A percentile compares a stretch with the other conserved stretches of the same genome.
Conservation (phyloP, 2,888 invertebrate genomes). For the Aelia acuminata region DNA sequence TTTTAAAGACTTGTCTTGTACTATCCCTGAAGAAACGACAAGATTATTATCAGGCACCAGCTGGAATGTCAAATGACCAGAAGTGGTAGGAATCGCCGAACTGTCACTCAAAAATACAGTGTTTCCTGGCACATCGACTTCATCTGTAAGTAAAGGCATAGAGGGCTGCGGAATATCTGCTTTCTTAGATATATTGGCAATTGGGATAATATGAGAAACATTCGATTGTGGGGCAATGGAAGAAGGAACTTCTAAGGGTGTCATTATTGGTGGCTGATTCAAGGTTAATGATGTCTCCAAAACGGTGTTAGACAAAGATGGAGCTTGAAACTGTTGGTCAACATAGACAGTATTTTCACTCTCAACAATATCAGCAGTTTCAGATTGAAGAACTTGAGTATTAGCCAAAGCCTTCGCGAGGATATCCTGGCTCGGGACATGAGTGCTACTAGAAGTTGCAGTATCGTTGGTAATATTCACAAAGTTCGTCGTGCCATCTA, state of each 20-base stretch:
- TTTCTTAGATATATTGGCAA: slow-evolving; percentile 4
- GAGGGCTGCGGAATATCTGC: slow-evolving; percentile 17
- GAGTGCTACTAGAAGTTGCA: slow-evolving; percentile 10
- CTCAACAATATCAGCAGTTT: slow-evolving; percentile 55
- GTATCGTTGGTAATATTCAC: slow-evolving; percentile 45
- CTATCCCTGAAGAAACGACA: slow-evolving; percentile 22
- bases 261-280: slow-evolving; percentile 87
- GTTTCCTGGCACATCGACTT: background rate
- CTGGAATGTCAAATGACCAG: slow-evolving; percentile 43
- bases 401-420: slow-evolving; percentile 66
- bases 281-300: slow-evolving; percentile 83
- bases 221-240: background rate
- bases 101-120: slow-evolving; percentile 35
- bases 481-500: slow-evolving; percentile 62
- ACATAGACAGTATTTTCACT: slow-evolving; percentile 61
- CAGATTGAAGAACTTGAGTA: slow-evolving; percentile 66
- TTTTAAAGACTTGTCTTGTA: slow-evolving; percentile 30
- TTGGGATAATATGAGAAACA: slow-evolving; percentile 32
- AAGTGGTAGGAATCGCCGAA: slow-evolving; percentile 42
- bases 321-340: slow-evolving; percentile 51
- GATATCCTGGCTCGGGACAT: slow-evolving; percentile 65
- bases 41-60: slow-evolving; percentile 26
- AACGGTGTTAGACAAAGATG: slow-evolving; percentile 69
- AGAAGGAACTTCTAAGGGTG: slow-evolving; percentile 80
- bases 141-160: slow-evolving; percentile 56